Evolutionary conservation across 2,797 vertebrate genomes (phyloP).

Genomic region (Typhlichthys subterraneus): DNA sequence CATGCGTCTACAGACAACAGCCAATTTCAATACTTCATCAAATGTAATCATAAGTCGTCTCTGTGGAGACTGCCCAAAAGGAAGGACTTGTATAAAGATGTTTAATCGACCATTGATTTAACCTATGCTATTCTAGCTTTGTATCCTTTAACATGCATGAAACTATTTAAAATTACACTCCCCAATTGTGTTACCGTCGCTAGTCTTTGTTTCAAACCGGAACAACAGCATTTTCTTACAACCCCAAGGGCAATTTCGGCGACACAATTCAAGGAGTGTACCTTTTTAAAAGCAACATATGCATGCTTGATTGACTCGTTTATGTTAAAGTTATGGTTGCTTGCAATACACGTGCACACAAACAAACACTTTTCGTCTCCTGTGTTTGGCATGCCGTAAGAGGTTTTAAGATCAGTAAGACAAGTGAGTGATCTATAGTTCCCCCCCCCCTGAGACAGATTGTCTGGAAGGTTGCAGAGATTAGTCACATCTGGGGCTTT

Average conservation of each 20-base stretch:
- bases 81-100: constrained; percentile 20
- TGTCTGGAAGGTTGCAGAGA: constrained; percentile 83
- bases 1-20: constrained; percentile 20
- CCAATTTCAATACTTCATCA: constrained; percentile 18
- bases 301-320: neutral
- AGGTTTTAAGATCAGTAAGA: constrained; percentile 66
- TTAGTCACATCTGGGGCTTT: constrained; percentile 86
- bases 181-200: too few relatives aligned
- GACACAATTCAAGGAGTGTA: neutral
- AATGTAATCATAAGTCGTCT: constrained; percentile 32
- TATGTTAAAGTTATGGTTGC: neutral
- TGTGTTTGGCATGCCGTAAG: constrained; percentile 32
- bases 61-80: constrained; percentile 1
- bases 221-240: too few relatives aligned
- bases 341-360: constrained; percentile 3
- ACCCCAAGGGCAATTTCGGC: neutral
- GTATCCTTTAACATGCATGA: constrained; percentile 11
- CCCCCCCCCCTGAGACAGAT: constrained; percentile 72
- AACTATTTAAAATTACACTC: too few relatives aligned
- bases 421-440: constrained; percentile 83
- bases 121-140: constrained; percentile 12
- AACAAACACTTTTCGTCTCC: constrained; percentile 19
- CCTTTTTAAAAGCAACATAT: constrained; percentile 2
- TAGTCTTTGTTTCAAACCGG: too few relatives aligned
- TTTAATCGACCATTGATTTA: constrained; percentile 20